phyloP scores from a whole-genome alignment of 2,888 invertebrate species.

The Drosophila villosipedis region DNA sequence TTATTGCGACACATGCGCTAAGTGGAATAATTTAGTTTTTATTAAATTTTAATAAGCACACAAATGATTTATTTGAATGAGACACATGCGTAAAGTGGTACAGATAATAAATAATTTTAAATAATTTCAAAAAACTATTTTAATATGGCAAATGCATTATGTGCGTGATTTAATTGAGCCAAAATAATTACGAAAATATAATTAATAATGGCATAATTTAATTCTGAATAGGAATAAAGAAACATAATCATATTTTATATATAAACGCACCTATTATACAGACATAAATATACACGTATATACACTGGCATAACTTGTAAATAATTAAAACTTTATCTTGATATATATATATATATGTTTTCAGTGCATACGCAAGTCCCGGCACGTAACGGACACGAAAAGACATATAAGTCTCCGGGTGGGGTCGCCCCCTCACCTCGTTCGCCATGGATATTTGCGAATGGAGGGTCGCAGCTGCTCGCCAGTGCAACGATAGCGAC shows the following conservation, averaged over 20 bases:
- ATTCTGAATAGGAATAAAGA: not conserved
- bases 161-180: not conserved
- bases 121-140: not conserved
- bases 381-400: constrained; percentile 81
- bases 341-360: constrained; percentile 28
- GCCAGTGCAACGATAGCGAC: constrained; percentile 42
- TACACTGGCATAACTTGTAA: not conserved
- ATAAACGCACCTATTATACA: not conserved
- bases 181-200: not conserved
- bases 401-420: constrained; percentile 79
- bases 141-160: not conserved
- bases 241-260: not conserved
- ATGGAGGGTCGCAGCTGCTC: constrained; percentile 65
- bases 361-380: constrained; percentile 83
- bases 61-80: not conserved
- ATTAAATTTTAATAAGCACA: not conserved
- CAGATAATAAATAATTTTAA: not conserved
- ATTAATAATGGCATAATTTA: not conserved
- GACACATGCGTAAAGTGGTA: not conserved
- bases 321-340: constrained; percentile 13
- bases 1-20: not conserved
- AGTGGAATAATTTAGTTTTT: not conserved
- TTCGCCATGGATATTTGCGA: constrained; percentile 83
- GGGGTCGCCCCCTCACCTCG: constrained; percentile 79
- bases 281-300: not conserved